These are phyloP conservation scores for Polietes domitor DNA, from an alignment of 2,888 invertebrate species.

Conservation along the genomic window DNA sequence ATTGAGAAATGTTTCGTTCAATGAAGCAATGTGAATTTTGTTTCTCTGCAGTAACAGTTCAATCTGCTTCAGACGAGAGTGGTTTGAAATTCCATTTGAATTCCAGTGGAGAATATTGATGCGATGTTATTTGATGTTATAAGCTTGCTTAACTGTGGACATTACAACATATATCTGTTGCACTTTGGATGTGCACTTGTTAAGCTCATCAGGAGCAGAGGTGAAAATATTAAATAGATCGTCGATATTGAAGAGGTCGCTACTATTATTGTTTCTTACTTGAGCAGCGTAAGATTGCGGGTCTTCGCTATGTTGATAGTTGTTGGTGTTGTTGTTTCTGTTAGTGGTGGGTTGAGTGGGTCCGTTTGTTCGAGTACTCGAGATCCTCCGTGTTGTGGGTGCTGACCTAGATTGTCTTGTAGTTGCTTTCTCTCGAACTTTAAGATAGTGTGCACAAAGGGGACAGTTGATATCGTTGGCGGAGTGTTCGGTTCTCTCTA, in stretches of 20 bases:
- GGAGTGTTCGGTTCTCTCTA: not conserved
- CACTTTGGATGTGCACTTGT: constrained; percentile 40
- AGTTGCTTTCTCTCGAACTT: not conserved
- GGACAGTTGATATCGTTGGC: not conserved
- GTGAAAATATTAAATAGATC: constrained; percentile 48
- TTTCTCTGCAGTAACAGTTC: not conserved
- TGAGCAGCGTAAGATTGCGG: not conserved
- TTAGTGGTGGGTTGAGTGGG: not conserved
- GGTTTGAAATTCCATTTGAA: not conserved
- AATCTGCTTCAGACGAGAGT: not conserved
- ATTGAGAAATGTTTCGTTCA: not conserved
- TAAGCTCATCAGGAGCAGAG: constrained; percentile 36
- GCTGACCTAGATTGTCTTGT: not conserved
- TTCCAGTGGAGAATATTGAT: not conserved
- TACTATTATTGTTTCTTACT: not conserved
- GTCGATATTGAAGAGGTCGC: constrained; percentile 33
- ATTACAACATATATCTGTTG: constrained; percentile 26
- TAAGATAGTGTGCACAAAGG: not conserved
- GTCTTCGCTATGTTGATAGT: not conserved
- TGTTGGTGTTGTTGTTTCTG: not conserved
- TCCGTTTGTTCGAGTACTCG: not conserved
- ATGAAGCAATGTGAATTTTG: not conserved
- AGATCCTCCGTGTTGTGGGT: not conserved
- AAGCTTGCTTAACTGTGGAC: constrained; percentile 21
- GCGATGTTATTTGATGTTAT: constrained; percentile 5